These are phyloP conservation scores for Schizotus pectinicornis DNA, from an alignment of 2,888 invertebrate species.

Conservation along the genomic window DNA sequence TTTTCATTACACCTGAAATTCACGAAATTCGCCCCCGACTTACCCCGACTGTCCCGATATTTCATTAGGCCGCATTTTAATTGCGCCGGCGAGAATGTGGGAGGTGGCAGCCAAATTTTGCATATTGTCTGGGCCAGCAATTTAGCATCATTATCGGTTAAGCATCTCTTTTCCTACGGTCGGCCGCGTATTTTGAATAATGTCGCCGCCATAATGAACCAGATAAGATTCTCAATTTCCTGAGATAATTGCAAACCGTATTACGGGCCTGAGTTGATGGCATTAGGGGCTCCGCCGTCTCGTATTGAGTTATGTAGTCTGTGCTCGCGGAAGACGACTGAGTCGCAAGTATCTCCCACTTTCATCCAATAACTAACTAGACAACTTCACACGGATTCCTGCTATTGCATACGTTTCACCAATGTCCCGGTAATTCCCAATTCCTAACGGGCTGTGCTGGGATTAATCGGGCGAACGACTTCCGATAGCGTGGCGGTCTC, in stretches of 20 bases:
- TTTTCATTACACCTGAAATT: conserved; percentile 18
- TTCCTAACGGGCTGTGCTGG: too few species aligned
- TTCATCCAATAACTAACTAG: too few species aligned
- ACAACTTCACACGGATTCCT: too few species aligned
- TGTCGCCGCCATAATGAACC: conserved; percentile 47
- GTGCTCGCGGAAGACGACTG: conserved; percentile 10
- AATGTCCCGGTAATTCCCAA: too few species aligned
- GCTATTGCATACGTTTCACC: too few species aligned
- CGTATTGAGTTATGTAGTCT: conserved; percentile 43
- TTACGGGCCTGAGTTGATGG: conserved; percentile 44
- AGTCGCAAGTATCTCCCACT: conserved; percentile 12
- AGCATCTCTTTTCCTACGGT: conserved; percentile 36
- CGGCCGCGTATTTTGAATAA: conserved; percentile 48
- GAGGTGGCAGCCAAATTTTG: conserved; percentile 21
- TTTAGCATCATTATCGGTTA: conserved; percentile 30
- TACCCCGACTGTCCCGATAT: conserved; percentile 12
- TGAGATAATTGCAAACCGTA: conserved; percentile 51
- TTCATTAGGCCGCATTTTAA: conserved; percentile 25
- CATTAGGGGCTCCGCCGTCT: conserved; percentile 39
- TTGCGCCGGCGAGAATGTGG: conserved; percentile 24
- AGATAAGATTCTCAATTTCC: conserved; percentile 53
- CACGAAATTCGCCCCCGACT: conserved; percentile 12
- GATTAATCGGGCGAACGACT: too few species aligned
- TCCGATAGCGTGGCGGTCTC: background rate
- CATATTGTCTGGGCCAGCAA: conserved; percentile 26